Conservation (phyloP, 30 jellyfish, hydroid and myxozoan genomes). For the Mastigias papua region DNA sequence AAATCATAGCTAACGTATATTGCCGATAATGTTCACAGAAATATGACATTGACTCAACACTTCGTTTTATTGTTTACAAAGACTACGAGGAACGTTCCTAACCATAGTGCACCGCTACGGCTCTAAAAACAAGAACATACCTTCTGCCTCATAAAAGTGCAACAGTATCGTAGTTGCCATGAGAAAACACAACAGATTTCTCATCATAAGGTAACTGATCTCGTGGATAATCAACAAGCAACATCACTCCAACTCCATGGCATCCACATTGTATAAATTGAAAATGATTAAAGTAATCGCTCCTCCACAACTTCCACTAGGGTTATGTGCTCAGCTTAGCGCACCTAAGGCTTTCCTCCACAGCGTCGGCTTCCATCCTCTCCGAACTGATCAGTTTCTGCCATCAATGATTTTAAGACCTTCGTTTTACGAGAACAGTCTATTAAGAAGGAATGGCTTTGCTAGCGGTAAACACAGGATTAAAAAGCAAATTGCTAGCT, state of each 20-base stretch:
- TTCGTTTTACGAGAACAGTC: too few relatives aligned
- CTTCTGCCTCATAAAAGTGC: background rate
- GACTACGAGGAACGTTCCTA: background rate
- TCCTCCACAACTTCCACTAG: slow-evolving; percentile 6
- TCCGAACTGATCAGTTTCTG: too few relatives aligned
- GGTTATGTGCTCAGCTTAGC: slow-evolving; percentile 17
- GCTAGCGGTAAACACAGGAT: too few relatives aligned
- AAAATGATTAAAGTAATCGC: slow-evolving; percentile 34
- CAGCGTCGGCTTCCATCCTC: too few relatives aligned
- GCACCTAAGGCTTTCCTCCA: slow-evolving; percentile 3
- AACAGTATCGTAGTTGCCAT: slow-evolving; percentile 16
- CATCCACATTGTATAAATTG: slow-evolving; percentile 42
- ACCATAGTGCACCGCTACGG: background rate
- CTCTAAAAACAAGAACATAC: background rate
- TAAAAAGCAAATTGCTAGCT: too few relatives aligned
- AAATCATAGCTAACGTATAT: too few relatives aligned
- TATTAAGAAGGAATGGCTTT: too few relatives aligned
- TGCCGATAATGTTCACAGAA: background rate
- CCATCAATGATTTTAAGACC: too few relatives aligned
- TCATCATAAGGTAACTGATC: background rate
- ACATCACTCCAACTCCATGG: slow-evolving; percentile 21
- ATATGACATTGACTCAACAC: background rate
- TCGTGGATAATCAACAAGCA: background rate
- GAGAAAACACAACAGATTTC: slow-evolving; percentile 15
- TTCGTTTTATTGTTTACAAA: background rate